Conservation (phyloP, 37 sponge, comb jelly and placozoan species). For the Oopsacas minuta region DNA sequence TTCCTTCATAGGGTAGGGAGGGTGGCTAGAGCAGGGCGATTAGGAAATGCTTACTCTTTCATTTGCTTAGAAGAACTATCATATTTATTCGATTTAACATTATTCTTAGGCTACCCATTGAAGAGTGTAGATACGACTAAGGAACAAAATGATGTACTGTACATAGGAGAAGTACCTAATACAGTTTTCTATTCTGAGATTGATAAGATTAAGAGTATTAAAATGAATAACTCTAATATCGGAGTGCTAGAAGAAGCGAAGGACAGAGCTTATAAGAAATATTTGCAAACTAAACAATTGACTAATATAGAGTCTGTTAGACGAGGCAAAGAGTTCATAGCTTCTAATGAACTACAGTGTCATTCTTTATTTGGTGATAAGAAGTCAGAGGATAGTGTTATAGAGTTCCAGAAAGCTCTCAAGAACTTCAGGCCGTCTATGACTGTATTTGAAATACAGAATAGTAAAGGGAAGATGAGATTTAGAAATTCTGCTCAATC, state of each 20-base stretch:
- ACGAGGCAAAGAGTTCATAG: background rate
- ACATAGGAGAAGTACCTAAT: background rate
- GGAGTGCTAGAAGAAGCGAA: background rate
- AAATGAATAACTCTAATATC: background rate
- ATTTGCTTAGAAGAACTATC: slow-evolving; percentile 66
- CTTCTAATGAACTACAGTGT: background rate
- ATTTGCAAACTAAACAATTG: background rate
- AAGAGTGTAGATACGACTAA: background rate
- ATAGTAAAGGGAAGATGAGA: background rate
- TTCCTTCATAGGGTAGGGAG: slow-evolving; percentile 94
- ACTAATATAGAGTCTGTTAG: background rate
- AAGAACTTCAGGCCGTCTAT: background rate
- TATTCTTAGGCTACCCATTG: slow-evolving; percentile 57
- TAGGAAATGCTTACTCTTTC: slow-evolving; percentile 78
- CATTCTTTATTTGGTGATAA: background rate
- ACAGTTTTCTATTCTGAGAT: background rate
- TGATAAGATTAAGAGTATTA: background rate
- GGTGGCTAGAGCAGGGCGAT: slow-evolving; percentile 87
- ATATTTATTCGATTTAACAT: slow-evolving; percentile 69
- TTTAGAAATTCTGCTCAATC: background rate
- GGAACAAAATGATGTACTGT: background rate
- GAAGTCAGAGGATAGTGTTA: background rate
- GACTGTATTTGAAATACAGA: background rate
- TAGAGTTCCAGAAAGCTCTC: background rate
- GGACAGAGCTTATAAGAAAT: slow-evolving; percentile 2